Evolutionary conservation across 2,888 invertebrate genomes (phyloP).

Genomic region (Stenodema calcarata): DNA sequence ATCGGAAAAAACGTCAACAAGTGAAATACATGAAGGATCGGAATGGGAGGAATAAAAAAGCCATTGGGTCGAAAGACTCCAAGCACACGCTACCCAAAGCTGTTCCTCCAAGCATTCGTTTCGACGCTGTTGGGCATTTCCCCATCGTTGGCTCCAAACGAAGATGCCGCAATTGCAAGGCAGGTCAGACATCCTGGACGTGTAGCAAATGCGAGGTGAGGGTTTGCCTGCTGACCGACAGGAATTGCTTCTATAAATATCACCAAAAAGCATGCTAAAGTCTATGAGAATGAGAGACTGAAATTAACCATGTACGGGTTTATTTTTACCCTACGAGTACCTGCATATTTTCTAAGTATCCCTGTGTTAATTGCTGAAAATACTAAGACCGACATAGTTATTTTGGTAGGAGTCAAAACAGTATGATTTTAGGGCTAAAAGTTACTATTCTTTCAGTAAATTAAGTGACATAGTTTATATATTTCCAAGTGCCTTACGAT

Average conservation of each 20-base stretch:
- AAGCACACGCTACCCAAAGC: background rate
- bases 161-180: background rate
- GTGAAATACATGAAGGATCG: background rate
- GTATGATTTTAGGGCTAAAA: no score
- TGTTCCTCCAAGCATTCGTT: background rate
- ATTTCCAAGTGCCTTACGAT: no score
- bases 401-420: no score
- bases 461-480: no score
- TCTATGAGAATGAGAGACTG: background rate
- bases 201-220: background rate
- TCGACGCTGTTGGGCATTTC: background rate
- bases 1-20: background rate
- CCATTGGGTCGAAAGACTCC: background rate
- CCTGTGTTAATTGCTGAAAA: no score
- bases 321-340: no score
- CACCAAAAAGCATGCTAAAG: background rate
- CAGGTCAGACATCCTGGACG: background rate
- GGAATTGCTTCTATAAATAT: background rate
- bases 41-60: background rate
- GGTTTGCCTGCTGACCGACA: background rate
- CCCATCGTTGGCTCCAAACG: background rate
- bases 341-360: no score
- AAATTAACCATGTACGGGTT: background rate
- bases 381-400: no score
- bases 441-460: no score